Conservation (phyloP, 30 jellyfish, hydroid and myxozoan genomes). For the Aurelia coerulea region DNA sequence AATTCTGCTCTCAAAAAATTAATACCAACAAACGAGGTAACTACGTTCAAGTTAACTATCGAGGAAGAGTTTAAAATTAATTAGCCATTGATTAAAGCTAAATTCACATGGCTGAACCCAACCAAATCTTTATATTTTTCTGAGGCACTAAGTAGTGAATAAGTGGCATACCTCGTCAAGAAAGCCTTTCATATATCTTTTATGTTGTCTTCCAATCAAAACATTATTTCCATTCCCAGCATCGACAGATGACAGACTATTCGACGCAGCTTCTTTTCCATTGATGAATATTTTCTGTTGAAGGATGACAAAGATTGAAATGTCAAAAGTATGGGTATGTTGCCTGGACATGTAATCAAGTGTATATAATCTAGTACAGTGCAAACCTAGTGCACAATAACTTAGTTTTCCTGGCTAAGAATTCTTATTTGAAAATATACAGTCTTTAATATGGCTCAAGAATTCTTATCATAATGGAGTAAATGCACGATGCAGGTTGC, state of each 20-base stretch:
- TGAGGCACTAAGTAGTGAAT: neutral
- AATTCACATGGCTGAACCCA: too few relatives aligned
- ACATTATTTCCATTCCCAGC: neutral
- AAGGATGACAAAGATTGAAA: neutral
- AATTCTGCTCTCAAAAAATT: too few relatives aligned
- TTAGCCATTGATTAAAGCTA: too few relatives aligned
- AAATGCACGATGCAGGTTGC: too few relatives aligned
- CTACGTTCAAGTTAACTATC: too few relatives aligned
- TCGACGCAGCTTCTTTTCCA: conserved; percentile 56
- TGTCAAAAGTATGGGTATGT: neutral
- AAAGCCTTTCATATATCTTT: conserved; percentile 28
- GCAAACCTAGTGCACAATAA: neutral
- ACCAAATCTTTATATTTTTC: too few relatives aligned
- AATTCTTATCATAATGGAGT: too few relatives aligned
- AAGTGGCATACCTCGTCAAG: conserved; percentile 38
- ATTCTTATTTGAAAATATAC: too few relatives aligned
- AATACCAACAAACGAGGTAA: too few relatives aligned
- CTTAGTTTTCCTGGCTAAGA: neutral
- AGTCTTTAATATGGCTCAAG: too few relatives aligned
- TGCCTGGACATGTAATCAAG: neutral
- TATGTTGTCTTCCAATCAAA: conserved; percentile 37
- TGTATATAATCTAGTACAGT: neutral
- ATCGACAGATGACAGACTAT: neutral
- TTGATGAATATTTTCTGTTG: conserved; percentile 31
- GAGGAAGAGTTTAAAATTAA: too few relatives aligned